These are phyloP conservation scores for Notodonta dromedarius DNA, from an alignment of 2,888 invertebrate species.

Conservation along the genomic window DNA sequence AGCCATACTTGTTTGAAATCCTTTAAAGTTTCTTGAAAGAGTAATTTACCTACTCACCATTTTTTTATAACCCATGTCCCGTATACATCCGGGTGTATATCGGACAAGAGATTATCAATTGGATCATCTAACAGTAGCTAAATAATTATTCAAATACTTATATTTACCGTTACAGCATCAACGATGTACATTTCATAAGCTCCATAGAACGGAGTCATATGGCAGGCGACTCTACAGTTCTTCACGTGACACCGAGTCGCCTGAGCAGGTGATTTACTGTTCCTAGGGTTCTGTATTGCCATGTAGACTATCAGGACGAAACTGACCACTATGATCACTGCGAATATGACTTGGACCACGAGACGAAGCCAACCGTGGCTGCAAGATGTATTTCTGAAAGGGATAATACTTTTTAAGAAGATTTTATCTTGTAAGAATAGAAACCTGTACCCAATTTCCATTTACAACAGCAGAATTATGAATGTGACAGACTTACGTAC, in stretches of 20 bases:
- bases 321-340: conserved; percentile 62
- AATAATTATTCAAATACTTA: too few species aligned
- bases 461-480: too few species aligned
- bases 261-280: neutral
- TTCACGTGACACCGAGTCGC: conserved; percentile 40
- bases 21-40: too few species aligned
- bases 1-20: too few species aligned
- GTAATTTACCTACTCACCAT: too few species aligned
- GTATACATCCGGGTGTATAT: too few species aligned
- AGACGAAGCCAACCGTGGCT: conserved; percentile 67
- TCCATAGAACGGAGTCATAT: conserved; percentile 47
- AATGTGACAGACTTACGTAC: too few species aligned
- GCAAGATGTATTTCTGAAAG: conserved; percentile 66
- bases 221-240: conserved; percentile 59
- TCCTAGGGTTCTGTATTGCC: conserved; percentile 44
- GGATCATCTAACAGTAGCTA: too few species aligned
- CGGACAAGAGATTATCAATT: too few species aligned
- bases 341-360: conserved; percentile 64
- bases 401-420: neutral
- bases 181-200: conserved; percentile 55
- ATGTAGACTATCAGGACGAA: conserved; percentile 67
- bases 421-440: too few species aligned
- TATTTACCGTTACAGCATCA: conserved; percentile 52
- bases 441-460: too few species aligned
- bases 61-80: too few species aligned